phyloP scores from a whole-genome alignment of 2,797 vertebrate genomes.

The Peromyscus eremicus region DNA sequence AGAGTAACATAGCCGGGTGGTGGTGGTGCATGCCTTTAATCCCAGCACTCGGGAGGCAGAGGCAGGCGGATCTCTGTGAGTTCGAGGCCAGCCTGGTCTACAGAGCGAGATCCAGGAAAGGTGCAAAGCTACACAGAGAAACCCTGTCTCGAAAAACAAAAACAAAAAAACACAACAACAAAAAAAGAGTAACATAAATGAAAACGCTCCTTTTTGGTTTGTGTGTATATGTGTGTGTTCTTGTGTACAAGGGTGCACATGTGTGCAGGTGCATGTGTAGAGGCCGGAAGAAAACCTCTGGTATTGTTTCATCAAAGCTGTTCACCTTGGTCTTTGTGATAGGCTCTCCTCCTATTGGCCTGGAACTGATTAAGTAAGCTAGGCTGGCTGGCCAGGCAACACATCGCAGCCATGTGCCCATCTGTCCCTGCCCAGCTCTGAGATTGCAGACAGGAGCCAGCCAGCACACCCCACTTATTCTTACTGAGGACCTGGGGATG shows the following conservation, averaged over 20 bases:
- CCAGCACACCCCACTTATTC: background rate
- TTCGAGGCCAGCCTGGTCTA: no score
- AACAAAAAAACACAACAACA: no score
- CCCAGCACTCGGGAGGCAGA: no score
- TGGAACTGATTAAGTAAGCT: background rate
- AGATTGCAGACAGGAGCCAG: background rate
- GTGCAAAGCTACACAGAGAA: no score
- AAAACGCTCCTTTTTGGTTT: background rate
- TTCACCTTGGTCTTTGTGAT: background rate
- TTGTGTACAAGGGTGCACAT: background rate
- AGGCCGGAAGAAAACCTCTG: background rate
- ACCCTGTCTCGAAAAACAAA: no score
- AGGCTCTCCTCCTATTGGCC: background rate
- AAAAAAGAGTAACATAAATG: slow-evolving; percentile 18
- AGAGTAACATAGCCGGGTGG: slow-evolving; percentile 15
- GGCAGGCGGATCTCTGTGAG: no score
- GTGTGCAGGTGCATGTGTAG: background rate
- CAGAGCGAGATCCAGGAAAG: no score
- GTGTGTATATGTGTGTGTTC: background rate
- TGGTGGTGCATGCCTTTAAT: no score
- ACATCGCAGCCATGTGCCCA: accelerated
- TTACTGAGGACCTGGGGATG: background rate
- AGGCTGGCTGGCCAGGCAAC: background rate
- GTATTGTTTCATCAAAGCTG: background rate
- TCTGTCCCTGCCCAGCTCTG: background rate